phyloP scores from a whole-genome alignment of 2,797 vertebrate species.

The Garrulus glandarius region DNA sequence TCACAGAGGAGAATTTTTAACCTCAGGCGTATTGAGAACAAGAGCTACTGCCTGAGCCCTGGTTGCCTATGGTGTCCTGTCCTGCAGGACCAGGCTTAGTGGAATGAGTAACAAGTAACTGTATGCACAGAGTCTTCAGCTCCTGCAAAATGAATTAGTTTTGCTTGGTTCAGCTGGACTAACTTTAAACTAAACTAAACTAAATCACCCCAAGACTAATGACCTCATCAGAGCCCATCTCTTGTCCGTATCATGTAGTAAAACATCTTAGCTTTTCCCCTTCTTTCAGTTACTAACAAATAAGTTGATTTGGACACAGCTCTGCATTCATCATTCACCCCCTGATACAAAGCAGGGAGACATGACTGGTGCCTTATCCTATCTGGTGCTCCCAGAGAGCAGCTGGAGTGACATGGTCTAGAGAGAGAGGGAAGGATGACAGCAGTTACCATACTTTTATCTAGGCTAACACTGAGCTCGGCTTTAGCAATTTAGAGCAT shows the following conservation, averaged over 20 bases:
- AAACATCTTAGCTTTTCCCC: not conserved
- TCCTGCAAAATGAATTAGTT: not conserved
- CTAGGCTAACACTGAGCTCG: not conserved
- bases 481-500: not conserved
- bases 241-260: accelerated
- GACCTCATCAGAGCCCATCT: not conserved
- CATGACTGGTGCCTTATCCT: not conserved
- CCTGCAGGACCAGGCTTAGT: not conserved
- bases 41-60: not conserved
- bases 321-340: not conserved
- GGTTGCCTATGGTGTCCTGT: not conserved
- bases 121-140: not conserved
- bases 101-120: not conserved
- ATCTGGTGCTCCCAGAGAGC: accelerated
- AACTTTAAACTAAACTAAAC: not conserved
- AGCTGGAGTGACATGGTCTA: accelerated
- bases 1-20: not conserved
- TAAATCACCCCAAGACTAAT: not conserved
- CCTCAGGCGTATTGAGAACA: not conserved
- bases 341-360: not conserved
- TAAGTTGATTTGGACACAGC: not conserved
- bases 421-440: not conserved
- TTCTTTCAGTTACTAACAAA: not conserved
- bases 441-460: not conserved
- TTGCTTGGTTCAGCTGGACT: not conserved